Percentiles rank a stretch among this genome's conserved stretches.
Evolutionary conservation across 2,888 invertebrate species (phyloP).

Genomic region (Ichneumoninae sp.): DNA sequence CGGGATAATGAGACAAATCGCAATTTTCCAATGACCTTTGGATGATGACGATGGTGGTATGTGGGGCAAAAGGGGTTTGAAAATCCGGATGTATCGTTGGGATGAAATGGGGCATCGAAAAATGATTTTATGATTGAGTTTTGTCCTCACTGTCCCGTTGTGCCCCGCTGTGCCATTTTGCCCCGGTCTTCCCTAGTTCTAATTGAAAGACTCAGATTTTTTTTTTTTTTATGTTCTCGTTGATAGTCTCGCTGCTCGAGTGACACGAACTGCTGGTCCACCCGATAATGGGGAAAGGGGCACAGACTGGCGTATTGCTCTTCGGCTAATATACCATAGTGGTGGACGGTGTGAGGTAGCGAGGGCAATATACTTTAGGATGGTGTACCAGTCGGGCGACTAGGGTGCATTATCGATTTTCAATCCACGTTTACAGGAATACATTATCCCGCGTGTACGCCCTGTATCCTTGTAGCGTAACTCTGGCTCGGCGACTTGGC

Average conservation of each 20-base stretch:
- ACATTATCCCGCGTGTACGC: conserved; percentile 56
- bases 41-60: too few relatives aligned
- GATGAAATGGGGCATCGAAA: too few relatives aligned
- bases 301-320: conserved; percentile 36
- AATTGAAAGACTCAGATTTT: background rate
- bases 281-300: conserved; percentile 1
- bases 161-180: too few relatives aligned
- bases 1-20: too few relatives aligned
- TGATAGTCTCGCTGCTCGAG: background rate
- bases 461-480: conserved; percentile 35
- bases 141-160: too few relatives aligned
- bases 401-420: conserved; percentile 68
- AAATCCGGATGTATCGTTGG: too few relatives aligned
- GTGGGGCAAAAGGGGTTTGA: too few relatives aligned
- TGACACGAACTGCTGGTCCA: background rate
- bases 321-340: conserved; percentile 45
- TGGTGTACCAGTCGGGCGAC: conserved; percentile 52
- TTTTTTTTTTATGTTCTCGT: background rate
- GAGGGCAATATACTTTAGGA: conserved; percentile 54
- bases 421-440: conserved; percentile 65
- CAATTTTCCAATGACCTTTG: too few relatives aligned
- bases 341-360: background rate
- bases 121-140: too few relatives aligned
- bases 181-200: background rate
- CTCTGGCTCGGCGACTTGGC: conserved; percentile 24